Evolutionary conservation across 2,797 vertebrate species (phyloP).

Genomic region (Smutsia gigantea): DNA sequence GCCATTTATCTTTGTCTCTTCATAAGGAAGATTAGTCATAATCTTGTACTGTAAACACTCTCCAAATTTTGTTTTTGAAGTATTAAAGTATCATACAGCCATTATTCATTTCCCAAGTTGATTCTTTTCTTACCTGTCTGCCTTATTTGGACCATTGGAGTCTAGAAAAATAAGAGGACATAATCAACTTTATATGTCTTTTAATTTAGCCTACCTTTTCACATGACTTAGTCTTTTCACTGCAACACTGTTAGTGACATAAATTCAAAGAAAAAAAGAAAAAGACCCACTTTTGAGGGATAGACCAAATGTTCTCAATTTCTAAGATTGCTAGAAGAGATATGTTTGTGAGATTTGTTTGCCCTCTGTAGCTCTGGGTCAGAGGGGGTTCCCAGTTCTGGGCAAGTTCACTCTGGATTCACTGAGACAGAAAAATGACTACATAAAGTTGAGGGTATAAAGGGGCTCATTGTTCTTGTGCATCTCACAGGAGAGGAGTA

Average conservation of each 20-base stretch:
- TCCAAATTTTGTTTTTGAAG: not conserved
- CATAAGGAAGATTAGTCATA: not conserved
- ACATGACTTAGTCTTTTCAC: not conserved
- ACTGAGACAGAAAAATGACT: too few species aligned
- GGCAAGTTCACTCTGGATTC: too few species aligned
- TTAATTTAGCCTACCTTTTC: not conserved
- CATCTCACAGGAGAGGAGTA: too few species aligned
- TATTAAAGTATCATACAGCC: not conserved
- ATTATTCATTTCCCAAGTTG: not conserved
- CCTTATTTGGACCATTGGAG: not conserved
- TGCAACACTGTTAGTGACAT: not conserved
- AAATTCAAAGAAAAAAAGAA: not conserved
- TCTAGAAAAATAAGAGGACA: not conserved
- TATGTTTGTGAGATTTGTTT: not conserved
- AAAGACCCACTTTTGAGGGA: not conserved
- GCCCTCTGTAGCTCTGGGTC: too few species aligned
- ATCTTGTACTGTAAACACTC: slow-evolving; percentile 8
- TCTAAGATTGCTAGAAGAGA: not conserved
- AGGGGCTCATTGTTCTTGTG: too few species aligned
- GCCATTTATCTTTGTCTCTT: not conserved
- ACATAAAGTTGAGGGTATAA: too few species aligned
- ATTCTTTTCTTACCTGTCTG: not conserved
- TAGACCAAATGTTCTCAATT: not conserved
- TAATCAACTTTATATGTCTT: not conserved
- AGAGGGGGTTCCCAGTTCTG: too few species aligned